Conservation (phyloP, 2,113 vertebrate species). For the Phalacrocorax pelagicus region DNA sequence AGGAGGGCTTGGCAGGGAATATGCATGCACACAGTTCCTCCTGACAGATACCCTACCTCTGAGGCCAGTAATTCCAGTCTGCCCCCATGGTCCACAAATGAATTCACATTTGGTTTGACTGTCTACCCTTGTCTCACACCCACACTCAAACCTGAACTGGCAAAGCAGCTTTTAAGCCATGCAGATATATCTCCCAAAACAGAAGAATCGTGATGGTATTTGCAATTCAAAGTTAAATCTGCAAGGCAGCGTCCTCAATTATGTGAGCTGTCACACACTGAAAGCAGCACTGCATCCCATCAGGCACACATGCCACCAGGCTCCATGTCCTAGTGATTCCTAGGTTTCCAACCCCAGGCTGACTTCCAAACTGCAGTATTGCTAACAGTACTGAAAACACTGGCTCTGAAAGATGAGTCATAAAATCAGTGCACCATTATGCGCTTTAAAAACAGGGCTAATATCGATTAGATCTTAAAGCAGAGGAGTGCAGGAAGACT, state of each 20-base stretch:
- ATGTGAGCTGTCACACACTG: neutral
- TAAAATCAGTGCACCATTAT: neutral
- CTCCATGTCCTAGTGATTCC: neutral
- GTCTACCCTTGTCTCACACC: neutral
- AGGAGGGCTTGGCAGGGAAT: neutral
- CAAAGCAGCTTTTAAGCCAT: neutral
- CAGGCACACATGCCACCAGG: neutral
- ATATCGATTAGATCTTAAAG: neutral
- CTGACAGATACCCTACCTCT: neutral
- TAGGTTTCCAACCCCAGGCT: neutral
- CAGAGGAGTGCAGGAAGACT: neutral
- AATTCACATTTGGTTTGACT: neutral
- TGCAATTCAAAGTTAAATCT: constrained; percentile 44
- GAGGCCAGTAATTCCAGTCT: neutral
- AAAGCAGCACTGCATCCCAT: neutral
- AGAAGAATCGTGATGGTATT: constrained; percentile 12
- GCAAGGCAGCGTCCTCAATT: constrained; percentile 10
- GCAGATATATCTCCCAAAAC: neutral
- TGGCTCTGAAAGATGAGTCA: neutral
- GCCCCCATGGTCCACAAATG: neutral
- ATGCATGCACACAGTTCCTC: neutral
- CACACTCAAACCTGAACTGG: neutral
- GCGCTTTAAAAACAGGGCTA: neutral
- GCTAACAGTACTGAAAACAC: neutral
- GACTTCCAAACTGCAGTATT: neutral